These are phyloP conservation scores for Nemopilema nomurai DNA, from an alignment of 30 jellyfish, hydroid and myxozoan species.

Conservation along the genomic window DNA sequence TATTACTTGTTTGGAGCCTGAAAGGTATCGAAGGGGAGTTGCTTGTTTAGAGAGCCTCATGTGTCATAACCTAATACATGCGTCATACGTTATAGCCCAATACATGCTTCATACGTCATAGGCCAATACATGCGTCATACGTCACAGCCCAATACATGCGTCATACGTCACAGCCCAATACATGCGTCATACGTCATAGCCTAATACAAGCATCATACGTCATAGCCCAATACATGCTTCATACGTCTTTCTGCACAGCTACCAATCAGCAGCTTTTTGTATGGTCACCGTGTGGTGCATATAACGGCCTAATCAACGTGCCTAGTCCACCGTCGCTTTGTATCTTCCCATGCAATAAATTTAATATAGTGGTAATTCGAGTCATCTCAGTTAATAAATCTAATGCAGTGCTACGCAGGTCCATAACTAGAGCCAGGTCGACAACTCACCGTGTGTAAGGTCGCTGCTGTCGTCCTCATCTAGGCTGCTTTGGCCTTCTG, in stretches of 20 bases:
- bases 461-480: constrained; percentile 73
- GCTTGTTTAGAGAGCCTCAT: background rate
- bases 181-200: too few relatives aligned
- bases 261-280: too few relatives aligned
- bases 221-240: background rate
- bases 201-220: background rate
- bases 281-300: too few relatives aligned
- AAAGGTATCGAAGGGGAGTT: too few relatives aligned
- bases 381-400: too few relatives aligned
- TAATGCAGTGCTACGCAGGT: background rate
- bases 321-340: too few relatives aligned
- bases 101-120: too few relatives aligned
- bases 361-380: background rate
- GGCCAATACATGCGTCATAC: too few relatives aligned
- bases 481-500: constrained; percentile 38
- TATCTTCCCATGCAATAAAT: background rate
- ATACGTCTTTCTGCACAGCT: too few relatives aligned
- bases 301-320: too few relatives aligned
- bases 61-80: background rate
- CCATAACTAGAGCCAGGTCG: background rate
- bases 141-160: background rate
- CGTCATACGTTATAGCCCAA: background rate
- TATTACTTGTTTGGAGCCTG: constrained; percentile 69
- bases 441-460: constrained; percentile 63
- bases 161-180: background rate